Evolutionary conservation across 2,113 vertebrate genomes (phyloP), one percentile per base, ranked within the genome.

Genomic region (Xyliphius kryptos): DNA sequence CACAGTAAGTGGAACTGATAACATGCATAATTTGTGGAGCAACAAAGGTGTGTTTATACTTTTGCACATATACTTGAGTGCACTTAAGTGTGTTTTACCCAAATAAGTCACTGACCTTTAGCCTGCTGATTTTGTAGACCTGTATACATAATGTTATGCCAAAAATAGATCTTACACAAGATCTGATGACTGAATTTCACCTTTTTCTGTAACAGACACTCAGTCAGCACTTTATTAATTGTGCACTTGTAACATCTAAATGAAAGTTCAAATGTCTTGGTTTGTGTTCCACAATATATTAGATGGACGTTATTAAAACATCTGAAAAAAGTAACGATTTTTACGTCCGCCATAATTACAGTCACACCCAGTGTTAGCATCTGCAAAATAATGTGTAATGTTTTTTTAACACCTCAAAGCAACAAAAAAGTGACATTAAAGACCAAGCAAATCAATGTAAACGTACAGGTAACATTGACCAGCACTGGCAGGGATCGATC

Each of bases 381-480:
- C 26, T 32, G 26, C 26, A 32, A 32, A 32, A 32, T 6, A 3
- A 32, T 5, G 26, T 32, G 4, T 32, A 32, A n/a, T n/a, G n/a
- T n/a, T n/a, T n/a, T n/a, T n/a, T n/a, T n/a, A n/a, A n/a, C n/a
- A n/a, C n/a, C n/a, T n/a, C n/a, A n/a, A n/a, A n/a, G n/a, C n/a
- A n/a, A n/a, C n/a, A n/a, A n/a, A n/a, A n/a, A n/a, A n/a, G 26
- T 32, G 26, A 32, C 26, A 32, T 3, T 32, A 1, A 32, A 1
- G 26, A 32, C 7, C 7, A 6, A 32, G 26, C 26, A 32, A 32
- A 8, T 2, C 11, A 9, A 20, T 26, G 20, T 3, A 8, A 13
- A 20, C 82, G 70, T 65, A 89, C 87, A 86, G 6, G 84, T 86
- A 59, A 88, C 65, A 15, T 87, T 87, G 38, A 89, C 77, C n/a